Evolutionary conservation across 2,888 invertebrate genomes (phyloP), one percentile per base, ranked within the genome.

Genomic region (Lasioglossum calceatum): DNA sequence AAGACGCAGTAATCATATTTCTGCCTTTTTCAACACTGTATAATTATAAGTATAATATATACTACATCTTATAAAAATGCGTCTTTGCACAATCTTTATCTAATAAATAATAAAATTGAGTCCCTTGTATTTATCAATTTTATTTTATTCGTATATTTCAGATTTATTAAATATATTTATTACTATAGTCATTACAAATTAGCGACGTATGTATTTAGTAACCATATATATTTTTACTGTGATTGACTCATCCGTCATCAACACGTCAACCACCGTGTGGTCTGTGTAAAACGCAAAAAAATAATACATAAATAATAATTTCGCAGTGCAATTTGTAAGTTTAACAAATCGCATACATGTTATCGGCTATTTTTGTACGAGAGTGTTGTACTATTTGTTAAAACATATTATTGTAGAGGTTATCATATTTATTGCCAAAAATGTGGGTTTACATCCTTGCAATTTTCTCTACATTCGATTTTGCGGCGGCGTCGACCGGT

Each of bases 401-500:
- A 47, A 32, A 8, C 27, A 16, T 5, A 39, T 16, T 12, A n/a
- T 54, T 12, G 36, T 19, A 58, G 1, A 54, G 71, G n/a, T 77
- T 67, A 70, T 23, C 42, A 12, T 1, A 72, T 61, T 36, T 16
- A 27, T 50, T 47, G 75, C 44, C 50, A 89, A 70, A 78, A 75
- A 93, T 93, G 92, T 90, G 88, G 89, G 84, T 89, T 76, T 81
- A 90, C 19, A 86, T 92, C 7, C 36, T 92, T n/a, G 80, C 84
- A n/a, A 47, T 91, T 50, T 86, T 92, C 23, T 83, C 90, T 36
- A 87, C 81, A 10, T 87, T 92, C 50, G 85, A 90, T 47, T 84
- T 80, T 73, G 92, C 85, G 4, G 86, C 89, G 92, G 96, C 96
- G 58, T 95, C 96, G 1, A 94, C 95, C 79, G 95, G 96, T 84